phyloP scores from a whole-genome alignment of 2,113 vertebrate genomes.

The Epinephelus lanceolatus region DNA sequence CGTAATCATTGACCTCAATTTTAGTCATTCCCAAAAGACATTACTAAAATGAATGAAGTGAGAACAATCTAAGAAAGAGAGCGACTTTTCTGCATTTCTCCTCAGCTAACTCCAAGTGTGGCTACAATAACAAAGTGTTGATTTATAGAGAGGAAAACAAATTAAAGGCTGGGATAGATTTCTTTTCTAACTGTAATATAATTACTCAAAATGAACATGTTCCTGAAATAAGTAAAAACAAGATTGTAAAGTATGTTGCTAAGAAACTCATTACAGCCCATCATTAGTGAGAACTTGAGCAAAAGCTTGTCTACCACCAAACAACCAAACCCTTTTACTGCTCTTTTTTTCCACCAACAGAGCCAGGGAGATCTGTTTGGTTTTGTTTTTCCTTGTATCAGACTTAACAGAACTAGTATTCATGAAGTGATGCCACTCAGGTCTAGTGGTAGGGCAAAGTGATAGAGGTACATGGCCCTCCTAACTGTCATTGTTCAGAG shows the following conservation, averaged over 20 bases:
- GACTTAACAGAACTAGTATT: not conserved
- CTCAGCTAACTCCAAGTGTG: not conserved
- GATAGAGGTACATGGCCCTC: too few relatives aligned
- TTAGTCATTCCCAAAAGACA: not conserved
- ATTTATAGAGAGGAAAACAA: slow-evolving; percentile 4
- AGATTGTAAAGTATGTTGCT: not conserved
- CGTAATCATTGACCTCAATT: not conserved
- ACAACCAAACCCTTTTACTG: not conserved
- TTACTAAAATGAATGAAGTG: not conserved
- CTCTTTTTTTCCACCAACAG: not conserved
- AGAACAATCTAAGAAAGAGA: not conserved
- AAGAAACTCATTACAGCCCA: not conserved
- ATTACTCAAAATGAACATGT: not conserved
- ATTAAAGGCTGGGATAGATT: slow-evolving; percentile 1
- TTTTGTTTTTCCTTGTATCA: not conserved
- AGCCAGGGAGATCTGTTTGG: not conserved
- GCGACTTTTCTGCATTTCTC: not conserved
- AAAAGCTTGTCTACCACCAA: not conserved
- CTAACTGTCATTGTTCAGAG: too few relatives aligned
- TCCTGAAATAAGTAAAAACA: not conserved
- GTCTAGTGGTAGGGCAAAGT: too few relatives aligned
- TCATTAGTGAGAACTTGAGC: not conserved
- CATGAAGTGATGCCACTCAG: not conserved
- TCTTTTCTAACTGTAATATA: not conserved
- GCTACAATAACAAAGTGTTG: not conserved